Percentiles rank a stretch among this genome's conserved stretches.
These are phyloP conservation scores for Zaprionus obscuricornis DNA, from an alignment of 2,888 invertebrate species.

Conservation along the genomic window DNA sequence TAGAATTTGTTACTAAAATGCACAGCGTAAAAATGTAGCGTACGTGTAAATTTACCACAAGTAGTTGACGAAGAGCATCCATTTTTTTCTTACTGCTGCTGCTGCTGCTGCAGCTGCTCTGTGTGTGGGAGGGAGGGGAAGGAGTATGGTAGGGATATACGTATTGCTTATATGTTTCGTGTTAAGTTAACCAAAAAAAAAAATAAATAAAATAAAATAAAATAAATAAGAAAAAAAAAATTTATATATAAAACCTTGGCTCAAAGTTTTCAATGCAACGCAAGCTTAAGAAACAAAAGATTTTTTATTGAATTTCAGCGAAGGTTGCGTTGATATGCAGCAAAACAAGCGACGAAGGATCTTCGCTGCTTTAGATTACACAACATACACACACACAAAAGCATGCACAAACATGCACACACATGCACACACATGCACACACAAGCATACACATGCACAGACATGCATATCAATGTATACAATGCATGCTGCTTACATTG, in stretches of 20 bases:
- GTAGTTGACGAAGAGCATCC: constrained; percentile 37
- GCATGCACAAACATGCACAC: constrained; percentile 10
- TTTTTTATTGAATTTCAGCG: constrained; percentile 75
- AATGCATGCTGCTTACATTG: too few relatives aligned
- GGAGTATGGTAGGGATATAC: neutral
- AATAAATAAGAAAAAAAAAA: too few relatives aligned
- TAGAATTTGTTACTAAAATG: constrained; percentile 64
- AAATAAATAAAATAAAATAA: too few relatives aligned
- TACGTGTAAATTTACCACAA: constrained; percentile 77
- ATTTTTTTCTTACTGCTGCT: too few relatives aligned
- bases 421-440: neutral
- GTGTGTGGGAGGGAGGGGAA: neutral
- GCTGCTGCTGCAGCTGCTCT: too few relatives aligned
- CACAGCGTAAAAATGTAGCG: constrained; percentile 66
- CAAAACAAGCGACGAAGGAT: neutral
- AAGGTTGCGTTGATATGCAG: constrained; percentile 34
- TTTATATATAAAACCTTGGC: too few relatives aligned
- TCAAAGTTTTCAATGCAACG: constrained; percentile 73
- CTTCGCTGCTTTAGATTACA: neutral
- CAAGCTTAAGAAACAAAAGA: constrained; percentile 69
- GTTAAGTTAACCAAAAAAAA: constrained; percentile 43
- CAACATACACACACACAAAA: constrained; percentile 3
- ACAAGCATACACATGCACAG: too few relatives aligned
- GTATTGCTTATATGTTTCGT: constrained; percentile 51
- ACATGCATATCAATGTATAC: too few relatives aligned